Conservation (phyloP, 2,888 invertebrate species). For the Trichopria drosophilae region DNA sequence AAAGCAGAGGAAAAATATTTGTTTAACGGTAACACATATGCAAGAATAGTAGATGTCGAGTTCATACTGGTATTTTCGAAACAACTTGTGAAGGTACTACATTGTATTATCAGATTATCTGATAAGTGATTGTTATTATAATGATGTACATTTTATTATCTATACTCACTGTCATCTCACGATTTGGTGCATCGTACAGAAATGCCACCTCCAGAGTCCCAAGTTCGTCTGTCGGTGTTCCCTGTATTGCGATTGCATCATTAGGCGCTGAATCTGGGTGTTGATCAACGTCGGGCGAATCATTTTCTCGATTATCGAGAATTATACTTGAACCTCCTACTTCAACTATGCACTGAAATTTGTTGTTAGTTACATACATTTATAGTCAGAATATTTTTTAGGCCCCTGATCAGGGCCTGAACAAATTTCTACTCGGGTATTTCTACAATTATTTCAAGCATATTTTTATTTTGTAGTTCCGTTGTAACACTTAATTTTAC, state of each 20-base stretch:
- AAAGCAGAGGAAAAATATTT: not conserved
- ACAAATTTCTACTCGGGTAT: too few relatives aligned
- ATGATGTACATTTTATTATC: not conserved
- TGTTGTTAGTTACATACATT: not conserved
- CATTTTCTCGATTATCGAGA: conserved; percentile 47
- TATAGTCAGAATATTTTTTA: too few relatives aligned
- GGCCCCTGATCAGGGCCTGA: too few relatives aligned
- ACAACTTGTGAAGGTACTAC: too few relatives aligned
- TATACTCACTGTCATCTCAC: conserved; percentile 73
- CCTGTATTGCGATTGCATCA: conserved; percentile 50
- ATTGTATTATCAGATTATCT: too few relatives aligned
- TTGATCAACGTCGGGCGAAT: conserved; percentile 46
- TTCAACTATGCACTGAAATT: conserved; percentile 52
- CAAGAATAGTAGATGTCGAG: too few relatives aligned
- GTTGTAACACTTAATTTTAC: conserved; percentile 20
- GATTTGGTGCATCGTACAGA: conserved; percentile 85
- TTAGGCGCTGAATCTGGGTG: conserved; percentile 54
- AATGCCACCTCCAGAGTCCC: conserved; percentile 84
- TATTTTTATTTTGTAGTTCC: not conserved
- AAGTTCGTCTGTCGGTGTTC: conserved; percentile 49
- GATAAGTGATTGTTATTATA: not conserved
- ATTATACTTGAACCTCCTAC: conserved; percentile 49
- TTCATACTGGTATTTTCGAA: too few relatives aligned
- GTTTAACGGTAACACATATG: not conserved
- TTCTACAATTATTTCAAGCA: not conserved